Base-by-base conservation (phyloP, 2,113 vertebrate species). In the Erythrolamprus reginae region DNA sequence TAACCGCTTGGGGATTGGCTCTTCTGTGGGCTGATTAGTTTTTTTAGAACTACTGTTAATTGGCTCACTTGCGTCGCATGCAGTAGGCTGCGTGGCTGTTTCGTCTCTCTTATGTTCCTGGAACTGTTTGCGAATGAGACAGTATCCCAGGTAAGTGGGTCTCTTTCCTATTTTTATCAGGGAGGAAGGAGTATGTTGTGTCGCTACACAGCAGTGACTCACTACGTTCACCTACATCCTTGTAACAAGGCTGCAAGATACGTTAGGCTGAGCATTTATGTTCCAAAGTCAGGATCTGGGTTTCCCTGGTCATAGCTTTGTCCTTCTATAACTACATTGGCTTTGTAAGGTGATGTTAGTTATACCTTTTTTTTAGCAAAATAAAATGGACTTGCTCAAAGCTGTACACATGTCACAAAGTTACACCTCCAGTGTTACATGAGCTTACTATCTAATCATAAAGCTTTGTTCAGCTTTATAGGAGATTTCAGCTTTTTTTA, bases 71-170 rank as follows among this genome's bases (percentile, higher is more conserved):
- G 94, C 87, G 90, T 93, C 51, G 45, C 51, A 93, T 92, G 91
- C 86, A 23, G 8, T 55, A 61, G 86, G 77, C 86, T 90, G 33
- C 93, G 93, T 94, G 82, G 89, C 61, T 94, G 33, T 94, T 89
- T 90, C 90, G 94, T 90, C 86, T 93, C 52, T 93, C 94, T 65
- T 93, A 92, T 88, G 0, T 90, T 88, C 9, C 84, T 86, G 61
- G 93, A 93, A 94, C 86, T 65, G 12, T 92, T 82, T 94, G 96
- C 24, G 1, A 96, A 96, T 95, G 95, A 96, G 93, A 90, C 96
- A 91, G 1, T 92, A 28, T 90, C 90, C 92, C 91, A 91, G 96
- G 94, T 96, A 95, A 96, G 94, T 92, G 91, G 88, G 4, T 6
- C 23, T 45, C 50, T 24, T 77, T 90, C 89, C 91, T 82, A 38